Conservation (phyloP, 92 coral and sea anemone species). For the Plumapathes pennacea region DNA sequence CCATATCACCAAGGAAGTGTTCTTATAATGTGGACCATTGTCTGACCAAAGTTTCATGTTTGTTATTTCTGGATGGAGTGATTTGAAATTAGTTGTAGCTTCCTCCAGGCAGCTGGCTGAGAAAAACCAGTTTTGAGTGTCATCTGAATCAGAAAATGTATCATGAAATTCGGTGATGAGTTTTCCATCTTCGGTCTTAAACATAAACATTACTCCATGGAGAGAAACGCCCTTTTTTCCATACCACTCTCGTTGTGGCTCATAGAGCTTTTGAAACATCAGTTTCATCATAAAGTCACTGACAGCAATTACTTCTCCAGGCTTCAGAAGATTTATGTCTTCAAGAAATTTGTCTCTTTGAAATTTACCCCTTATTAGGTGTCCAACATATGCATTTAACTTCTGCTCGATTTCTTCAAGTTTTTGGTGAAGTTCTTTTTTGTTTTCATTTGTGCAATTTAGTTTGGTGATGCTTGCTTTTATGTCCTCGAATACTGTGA, state of each 20-base stretch:
- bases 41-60: slow-evolving; percentile 43
- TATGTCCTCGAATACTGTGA: slow-evolving; percentile 7
- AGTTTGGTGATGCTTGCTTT: background rate
- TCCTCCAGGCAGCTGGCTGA: slow-evolving; percentile 41
- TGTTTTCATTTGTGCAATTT: slow-evolving; percentile 7
- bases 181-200: too few species aligned
- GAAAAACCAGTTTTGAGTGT: slow-evolving; percentile 60
- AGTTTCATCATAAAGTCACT: slow-evolving; percentile 68
- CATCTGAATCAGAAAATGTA: slow-evolving; percentile 28
- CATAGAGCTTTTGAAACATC: slow-evolving; percentile 32
- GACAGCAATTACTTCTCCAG: slow-evolving; percentile 42
- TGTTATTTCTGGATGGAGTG: slow-evolving; percentile 16
- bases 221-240: slow-evolving; percentile 53
- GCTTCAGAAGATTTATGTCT: slow-evolving; percentile 27
- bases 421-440: slow-evolving; percentile 1
- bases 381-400: slow-evolving; percentile 36
- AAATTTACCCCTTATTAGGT: slow-evolving; percentile 54
- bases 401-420: slow-evolving; percentile 13
- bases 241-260: slow-evolving; percentile 40
- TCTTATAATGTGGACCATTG: slow-evolving; percentile 66
- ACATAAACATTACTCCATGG: slow-evolving; percentile 58
- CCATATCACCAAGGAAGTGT: slow-evolving; percentile 37
- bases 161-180: slow-evolving; percentile 44
- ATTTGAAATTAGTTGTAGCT: slow-evolving; percentile 14
- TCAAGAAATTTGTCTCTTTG: slow-evolving; percentile 28